These are phyloP conservation scores for Mystacornis crossleyi DNA, from an alignment of 2,113 vertebrate genomes.

Conservation along the genomic window DNA sequence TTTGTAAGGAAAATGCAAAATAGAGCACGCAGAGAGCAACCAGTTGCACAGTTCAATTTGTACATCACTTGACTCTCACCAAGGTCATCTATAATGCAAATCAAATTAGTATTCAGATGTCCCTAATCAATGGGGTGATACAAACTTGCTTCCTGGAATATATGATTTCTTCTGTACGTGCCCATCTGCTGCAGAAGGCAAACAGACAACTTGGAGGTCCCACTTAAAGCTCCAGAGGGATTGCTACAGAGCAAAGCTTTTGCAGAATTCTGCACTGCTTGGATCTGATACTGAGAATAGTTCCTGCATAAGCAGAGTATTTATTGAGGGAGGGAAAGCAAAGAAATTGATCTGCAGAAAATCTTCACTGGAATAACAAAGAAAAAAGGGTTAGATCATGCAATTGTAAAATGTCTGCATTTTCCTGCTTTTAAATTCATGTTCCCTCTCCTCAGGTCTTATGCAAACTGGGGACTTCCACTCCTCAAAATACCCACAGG, in stretches of 20 bases:
- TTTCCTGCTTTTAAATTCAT: neutral
- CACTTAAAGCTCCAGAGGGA: neutral
- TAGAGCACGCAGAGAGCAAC: neutral
- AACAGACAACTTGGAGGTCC: neutral
- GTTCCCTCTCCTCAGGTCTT: neutral
- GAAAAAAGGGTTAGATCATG: neutral
- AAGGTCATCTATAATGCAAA: slow-evolving; percentile 6
- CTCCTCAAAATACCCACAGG: neutral
- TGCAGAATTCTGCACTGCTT: neutral
- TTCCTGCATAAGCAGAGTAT: neutral
- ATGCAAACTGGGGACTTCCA: neutral
- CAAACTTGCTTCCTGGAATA: slow-evolving; percentile 10
- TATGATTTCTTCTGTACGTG: neutral
- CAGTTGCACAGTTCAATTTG: neutral
- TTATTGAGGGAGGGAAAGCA: neutral
- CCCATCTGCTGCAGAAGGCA: neutral
- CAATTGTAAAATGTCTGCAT: neutral
- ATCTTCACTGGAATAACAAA: neutral
- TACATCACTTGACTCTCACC: neutral
- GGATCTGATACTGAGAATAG: neutral
- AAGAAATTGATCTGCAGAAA: neutral
- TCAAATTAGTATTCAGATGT: neutral
- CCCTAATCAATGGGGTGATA: neutral
- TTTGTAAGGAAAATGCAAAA: neutral
- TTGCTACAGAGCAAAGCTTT: neutral